Evolutionary conservation across 2,888 invertebrate genomes (phyloP).

Genomic region (Ophonus ardosiacus): DNA sequence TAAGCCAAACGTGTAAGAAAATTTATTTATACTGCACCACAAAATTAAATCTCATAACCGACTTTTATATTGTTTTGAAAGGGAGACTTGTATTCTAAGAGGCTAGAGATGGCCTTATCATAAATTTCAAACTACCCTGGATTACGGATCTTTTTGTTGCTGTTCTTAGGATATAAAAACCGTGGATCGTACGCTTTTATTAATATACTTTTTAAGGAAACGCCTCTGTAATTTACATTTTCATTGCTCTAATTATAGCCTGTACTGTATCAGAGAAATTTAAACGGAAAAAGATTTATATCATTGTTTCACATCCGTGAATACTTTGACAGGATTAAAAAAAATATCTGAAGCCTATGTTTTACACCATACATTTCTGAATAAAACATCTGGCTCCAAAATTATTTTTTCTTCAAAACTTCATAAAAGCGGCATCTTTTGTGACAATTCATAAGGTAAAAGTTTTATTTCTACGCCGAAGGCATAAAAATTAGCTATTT

Average conservation of each 20-base stretch:
- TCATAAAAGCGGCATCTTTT: too few relatives aligned
- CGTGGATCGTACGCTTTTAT: conserved; percentile 8
- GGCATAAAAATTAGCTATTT: too few relatives aligned
- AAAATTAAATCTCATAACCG: conserved; percentile 52
- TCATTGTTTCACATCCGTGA: neutral
- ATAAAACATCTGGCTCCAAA: too few relatives aligned
- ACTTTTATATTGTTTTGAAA: conserved; percentile 43
- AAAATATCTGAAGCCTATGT: too few relatives aligned
- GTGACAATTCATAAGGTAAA: too few relatives aligned
- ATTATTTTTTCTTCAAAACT: too few relatives aligned
- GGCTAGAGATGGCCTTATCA: conserved; percentile 29
- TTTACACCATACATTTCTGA: too few relatives aligned
- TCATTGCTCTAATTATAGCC: conserved; percentile 25
- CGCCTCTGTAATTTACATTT: conserved; percentile 33
- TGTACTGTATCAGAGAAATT: neutral
- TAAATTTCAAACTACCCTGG: conserved; percentile 45
- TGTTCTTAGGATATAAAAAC: conserved; percentile 27
- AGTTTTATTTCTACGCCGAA: too few relatives aligned
- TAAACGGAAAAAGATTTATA: neutral
- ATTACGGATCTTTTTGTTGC: conserved; percentile 27
- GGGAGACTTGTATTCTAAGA: conserved; percentile 38
- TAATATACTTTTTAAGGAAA: conserved; percentile 1
- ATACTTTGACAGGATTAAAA: too few relatives aligned
- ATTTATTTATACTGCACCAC: conserved; percentile 52
- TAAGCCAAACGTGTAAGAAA: conserved; percentile 26